phyloP scores from a whole-genome alignment of 2,888 invertebrate genomes.

The Oligia strigilis region DNA sequence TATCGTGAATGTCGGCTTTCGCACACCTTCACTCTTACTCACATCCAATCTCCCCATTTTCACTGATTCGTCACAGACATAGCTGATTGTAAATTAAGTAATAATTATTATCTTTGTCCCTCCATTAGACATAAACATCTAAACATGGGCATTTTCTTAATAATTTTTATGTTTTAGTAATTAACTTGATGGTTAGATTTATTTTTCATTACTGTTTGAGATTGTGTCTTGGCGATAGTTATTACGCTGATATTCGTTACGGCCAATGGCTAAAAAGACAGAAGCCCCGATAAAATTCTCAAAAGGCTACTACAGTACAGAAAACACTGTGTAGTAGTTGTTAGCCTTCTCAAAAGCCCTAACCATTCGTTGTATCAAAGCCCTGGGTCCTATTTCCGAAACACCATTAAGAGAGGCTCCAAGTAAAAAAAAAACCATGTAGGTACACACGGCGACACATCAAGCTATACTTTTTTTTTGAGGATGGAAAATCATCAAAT shows the following conservation, averaged over 20 bases:
- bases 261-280: neutral
- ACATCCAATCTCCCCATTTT: neutral
- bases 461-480: too few relatives aligned
- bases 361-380: too few relatives aligned
- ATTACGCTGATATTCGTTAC: neutral
- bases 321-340: too few relatives aligned
- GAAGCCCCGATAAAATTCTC: neutral
- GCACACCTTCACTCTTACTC: neutral
- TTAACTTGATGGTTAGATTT: neutral
- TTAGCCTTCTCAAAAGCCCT: too few relatives aligned
- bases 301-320: neutral
- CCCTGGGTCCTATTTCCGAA: too few relatives aligned
- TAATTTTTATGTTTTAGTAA: neutral
- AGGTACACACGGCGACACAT: too few relatives aligned
- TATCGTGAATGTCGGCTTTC: neutral
- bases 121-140: slow-evolving; percentile 3
- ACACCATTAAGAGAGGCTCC: too few relatives aligned
- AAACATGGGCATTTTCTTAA: slow-evolving; percentile 14
- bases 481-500: too few relatives aligned
- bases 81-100: neutral
- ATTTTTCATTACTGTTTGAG: neutral
- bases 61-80: neutral
- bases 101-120: neutral
- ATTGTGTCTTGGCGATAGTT: neutral
- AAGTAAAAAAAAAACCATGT: too few relatives aligned